Conservation (phyloP, 2,888 invertebrate species). For the Drosophila imparisetae region DNA sequence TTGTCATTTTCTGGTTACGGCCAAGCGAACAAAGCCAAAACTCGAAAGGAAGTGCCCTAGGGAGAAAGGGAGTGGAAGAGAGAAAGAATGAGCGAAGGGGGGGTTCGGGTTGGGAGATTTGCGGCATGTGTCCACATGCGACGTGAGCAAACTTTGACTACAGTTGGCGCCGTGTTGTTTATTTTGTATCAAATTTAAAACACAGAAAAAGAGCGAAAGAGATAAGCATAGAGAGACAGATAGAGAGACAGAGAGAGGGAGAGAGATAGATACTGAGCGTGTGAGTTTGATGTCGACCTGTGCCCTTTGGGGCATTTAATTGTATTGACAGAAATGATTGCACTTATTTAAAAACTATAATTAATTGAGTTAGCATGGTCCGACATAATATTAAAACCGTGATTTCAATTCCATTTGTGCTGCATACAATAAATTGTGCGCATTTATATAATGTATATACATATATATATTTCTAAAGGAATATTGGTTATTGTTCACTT, state of each 20-base stretch:
- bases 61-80: background rate
- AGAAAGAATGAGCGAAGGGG: background rate
- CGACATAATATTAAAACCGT: background rate
- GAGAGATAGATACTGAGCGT: background rate
- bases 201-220: background rate
- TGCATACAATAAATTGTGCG: background rate
- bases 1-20: slow-evolving; percentile 79
- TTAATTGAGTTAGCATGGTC: background rate
- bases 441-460: background rate
- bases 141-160: slow-evolving; percentile 64
- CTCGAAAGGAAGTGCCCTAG: slow-evolving; percentile 38
- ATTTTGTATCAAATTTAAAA: slow-evolving; percentile 61
- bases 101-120: background rate
- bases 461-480: background rate
- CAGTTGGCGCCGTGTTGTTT: slow-evolving; percentile 64
- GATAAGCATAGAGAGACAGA: background rate
- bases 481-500: background rate
- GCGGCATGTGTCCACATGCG: slow-evolving; percentile 42
- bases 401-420: background rate
- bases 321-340: slow-evolving; percentile 6
- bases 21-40: slow-evolving; percentile 69
- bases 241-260: background rate
- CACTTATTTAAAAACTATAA: slow-evolving; percentile 2
- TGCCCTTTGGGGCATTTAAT: slow-evolving; percentile 10
- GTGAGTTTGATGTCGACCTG: background rate